Evolutionary conservation across 2,113 vertebrate species (phyloP).

Genomic region (Lepisosteus osseus): DNA sequence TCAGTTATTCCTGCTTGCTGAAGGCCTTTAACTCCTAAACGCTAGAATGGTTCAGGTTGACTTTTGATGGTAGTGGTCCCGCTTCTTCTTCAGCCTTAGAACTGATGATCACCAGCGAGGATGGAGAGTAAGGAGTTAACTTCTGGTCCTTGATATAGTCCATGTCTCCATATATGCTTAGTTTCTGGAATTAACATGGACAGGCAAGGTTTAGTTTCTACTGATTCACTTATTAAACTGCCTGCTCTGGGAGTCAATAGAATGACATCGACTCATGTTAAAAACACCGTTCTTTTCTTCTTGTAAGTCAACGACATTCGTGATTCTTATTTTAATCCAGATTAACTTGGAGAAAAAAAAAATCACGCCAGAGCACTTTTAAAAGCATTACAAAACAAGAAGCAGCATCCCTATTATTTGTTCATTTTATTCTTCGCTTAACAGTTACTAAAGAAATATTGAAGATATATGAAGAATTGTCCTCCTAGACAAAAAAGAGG

Average conservation of each 20-base stretch:
- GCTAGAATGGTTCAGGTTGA: slow-evolving; percentile 78
- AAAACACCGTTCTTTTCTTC: too few relatives aligned
- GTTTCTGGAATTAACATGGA: slow-evolving; percentile 67
- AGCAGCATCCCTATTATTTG: too few relatives aligned
- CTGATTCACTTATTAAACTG: too few relatives aligned
- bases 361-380: background rate
- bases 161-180: slow-evolving; percentile 93
- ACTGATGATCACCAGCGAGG: slow-evolving; percentile 82
- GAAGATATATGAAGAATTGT: too few relatives aligned
- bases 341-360: background rate
- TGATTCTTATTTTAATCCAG: too few relatives aligned
- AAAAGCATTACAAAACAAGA: too few relatives aligned
- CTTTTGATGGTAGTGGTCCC: slow-evolving; percentile 87
- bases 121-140: slow-evolving; percentile 77
- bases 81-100: slow-evolving; percentile 79
- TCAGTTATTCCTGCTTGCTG: background rate
- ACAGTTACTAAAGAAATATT: too few relatives aligned
- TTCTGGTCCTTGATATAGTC: slow-evolving; percentile 84
- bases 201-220: too few relatives aligned
- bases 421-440: too few relatives aligned
- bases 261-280: too few relatives aligned
- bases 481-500: too few relatives aligned
- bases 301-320: background rate
- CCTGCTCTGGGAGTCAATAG: too few relatives aligned
- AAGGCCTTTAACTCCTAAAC: slow-evolving; percentile 50